Conservation (phyloP, 2,888 invertebrate species). For the Pediacus dermestoides region DNA sequence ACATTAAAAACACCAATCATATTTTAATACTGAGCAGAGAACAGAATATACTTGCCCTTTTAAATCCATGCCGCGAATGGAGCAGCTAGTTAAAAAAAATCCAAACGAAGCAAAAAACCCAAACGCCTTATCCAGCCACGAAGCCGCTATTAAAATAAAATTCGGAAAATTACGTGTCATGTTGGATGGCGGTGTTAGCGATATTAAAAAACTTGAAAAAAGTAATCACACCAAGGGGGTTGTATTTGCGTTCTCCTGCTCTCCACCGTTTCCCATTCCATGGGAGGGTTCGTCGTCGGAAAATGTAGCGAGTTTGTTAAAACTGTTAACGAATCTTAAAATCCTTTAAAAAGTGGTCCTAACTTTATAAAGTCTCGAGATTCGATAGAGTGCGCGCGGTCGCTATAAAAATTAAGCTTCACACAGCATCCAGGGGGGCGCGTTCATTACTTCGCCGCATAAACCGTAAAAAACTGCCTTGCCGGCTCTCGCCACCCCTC, state of each 20-base stretch:
- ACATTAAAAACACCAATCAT: no score
- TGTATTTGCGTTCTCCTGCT: no score
- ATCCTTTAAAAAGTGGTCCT: constrained; percentile 49
- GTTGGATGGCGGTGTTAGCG: constrained; percentile 44
- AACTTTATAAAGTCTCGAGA: constrained; percentile 46
- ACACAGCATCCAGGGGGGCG: constrained; percentile 38
- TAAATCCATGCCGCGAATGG: no score
- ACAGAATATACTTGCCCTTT: no score
- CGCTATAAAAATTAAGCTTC: constrained; percentile 49
- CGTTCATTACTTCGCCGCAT: constrained; percentile 47
- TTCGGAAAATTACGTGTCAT: constrained; percentile 44
- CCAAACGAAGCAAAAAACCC: constrained; percentile 30
- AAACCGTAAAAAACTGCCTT: constrained; percentile 45
- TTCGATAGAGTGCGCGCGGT: constrained; percentile 42
- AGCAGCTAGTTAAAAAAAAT: no score
- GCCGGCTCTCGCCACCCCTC: constrained; percentile 17
- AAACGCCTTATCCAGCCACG: constrained; percentile 18
- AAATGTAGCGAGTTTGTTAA: constrained; percentile 48
- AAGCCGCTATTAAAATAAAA: constrained; percentile 43
- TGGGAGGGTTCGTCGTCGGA: constrained; percentile 38
- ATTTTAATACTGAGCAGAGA: no score
- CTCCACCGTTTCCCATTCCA: no score
- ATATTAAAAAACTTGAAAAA: constrained; percentile 49
- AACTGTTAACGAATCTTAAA: constrained; percentile 51
- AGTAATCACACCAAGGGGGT: constrained; percentile 41